Conservation (phyloP, 2,113 vertebrate species). For the Albula glossodonta region DNA sequence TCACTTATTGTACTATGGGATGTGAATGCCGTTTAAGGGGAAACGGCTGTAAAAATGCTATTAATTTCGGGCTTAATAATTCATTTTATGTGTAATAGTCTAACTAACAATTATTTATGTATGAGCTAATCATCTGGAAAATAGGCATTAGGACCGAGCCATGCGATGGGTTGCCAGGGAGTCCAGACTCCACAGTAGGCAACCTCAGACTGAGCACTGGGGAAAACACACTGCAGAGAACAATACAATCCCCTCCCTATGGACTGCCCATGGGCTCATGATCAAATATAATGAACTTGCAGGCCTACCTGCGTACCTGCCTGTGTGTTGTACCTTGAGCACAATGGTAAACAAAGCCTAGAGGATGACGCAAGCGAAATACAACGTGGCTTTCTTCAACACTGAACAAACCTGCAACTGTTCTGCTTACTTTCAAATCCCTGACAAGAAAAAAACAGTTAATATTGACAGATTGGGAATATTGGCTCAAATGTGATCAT, state of each 20-base stretch:
- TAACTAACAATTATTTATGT: conserved; percentile 63
- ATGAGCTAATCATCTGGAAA: conserved; percentile 63
- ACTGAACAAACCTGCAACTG: background rate
- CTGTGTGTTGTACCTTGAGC: background rate
- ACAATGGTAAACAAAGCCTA: background rate
- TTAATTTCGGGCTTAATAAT: conserved; percentile 56
- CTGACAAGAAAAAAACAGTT: too few species aligned
- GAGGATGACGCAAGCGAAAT: conserved; percentile 16
- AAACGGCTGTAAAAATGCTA: conserved; percentile 42
- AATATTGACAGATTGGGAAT: too few species aligned
- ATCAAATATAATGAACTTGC: background rate
- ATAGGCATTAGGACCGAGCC: conserved; percentile 55
- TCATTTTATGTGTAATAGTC: conserved; percentile 63
- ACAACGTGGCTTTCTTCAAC: conserved; percentile 13
- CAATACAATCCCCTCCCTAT: background rate
- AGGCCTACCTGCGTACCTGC: background rate
- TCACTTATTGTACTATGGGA: conserved; percentile 34
- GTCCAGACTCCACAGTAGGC: conserved; percentile 44
- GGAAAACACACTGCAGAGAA: background rate
- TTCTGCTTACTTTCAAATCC: too few species aligned
- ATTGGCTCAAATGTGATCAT: too few species aligned
- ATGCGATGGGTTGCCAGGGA: conserved; percentile 64
- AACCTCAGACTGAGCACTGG: background rate
- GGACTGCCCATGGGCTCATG: background rate
- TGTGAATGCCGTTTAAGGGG: conserved; percentile 34